Evolutionary conservation across 2,797 vertebrate species (phyloP).

Genomic region (Amniataba percoides): DNA sequence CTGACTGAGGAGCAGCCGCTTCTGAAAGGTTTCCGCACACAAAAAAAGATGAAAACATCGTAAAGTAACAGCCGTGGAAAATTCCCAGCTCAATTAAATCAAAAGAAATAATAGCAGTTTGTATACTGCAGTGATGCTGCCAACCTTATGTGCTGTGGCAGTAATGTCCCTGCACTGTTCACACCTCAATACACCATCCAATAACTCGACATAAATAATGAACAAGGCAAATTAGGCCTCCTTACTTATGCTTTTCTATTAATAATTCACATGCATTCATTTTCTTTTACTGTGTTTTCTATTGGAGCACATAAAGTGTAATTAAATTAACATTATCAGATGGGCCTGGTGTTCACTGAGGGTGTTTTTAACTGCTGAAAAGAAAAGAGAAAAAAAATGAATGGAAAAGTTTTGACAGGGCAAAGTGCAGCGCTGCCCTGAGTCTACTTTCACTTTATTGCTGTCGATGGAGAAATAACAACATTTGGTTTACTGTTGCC

Average conservation of each 20-base stretch:
- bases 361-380: conserved; percentile 13
- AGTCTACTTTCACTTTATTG: conserved; percentile 56
- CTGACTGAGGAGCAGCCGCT: neutral
- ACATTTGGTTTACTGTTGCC: conserved; percentile 57
- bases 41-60: conserved; percentile 16
- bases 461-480: conserved; percentile 63
- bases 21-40: neutral
- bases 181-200: neutral
- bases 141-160: neutral
- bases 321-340: neutral
- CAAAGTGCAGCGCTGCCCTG: conserved; percentile 38
- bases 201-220: conserved; percentile 8
- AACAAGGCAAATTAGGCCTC: conserved; percentile 6
- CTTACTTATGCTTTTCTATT: neutral
- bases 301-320: neutral
- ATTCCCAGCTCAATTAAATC: conserved; percentile 12
- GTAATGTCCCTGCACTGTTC: neutral
- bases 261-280: conserved; percentile 2
- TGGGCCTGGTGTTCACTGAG: neutral
- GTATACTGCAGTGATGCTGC: neutral
- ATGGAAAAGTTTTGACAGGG: conserved; percentile 48
- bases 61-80: conserved; percentile 7
- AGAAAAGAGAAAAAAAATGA: conserved; percentile 18
- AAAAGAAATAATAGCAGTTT: conserved; percentile 1
- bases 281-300: neutral